Evolutionary conservation across 2,888 invertebrate species (phyloP), one percentile per base, ranked within the genome.

Genomic region (Amiota minor): DNA sequence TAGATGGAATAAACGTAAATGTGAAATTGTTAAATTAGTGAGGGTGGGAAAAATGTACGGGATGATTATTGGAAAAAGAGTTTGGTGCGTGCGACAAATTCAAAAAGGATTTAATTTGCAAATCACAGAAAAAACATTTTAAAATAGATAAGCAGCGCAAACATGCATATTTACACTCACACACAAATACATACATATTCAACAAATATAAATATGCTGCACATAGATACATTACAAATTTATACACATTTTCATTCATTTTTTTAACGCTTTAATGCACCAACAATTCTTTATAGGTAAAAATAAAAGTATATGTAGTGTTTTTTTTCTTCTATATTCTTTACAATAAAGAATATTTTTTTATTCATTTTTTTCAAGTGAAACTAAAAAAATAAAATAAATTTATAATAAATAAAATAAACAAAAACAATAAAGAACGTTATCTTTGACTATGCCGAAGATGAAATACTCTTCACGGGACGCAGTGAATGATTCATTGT

Each of bases 71-170:
- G 64, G 20, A 65, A 65, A 56, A 55, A 49, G 35, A 35, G 59
- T 16, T 59, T 59, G 59, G n/a, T 35, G 35, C 35, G 62, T 4
- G 14, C 9, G 45, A 35, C 35, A 35, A 35, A 35, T 35, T 35
- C 6, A 35, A 35, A 62, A 35, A 62, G 62, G 62, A 62, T 62
- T 62, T 62, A 62, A 62, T 62, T 62, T 45, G 62, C 62, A 62
- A 62, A 62, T 62, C 62, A 45, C 35, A 35, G 35, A 35, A 35
- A 62, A 62, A 62, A 62, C 62, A 62, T 62, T 62, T 62, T 45
- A 62, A 35, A 35, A 62, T 45, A 35, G 62, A 62, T 62, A 62
- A 62, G 45, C 62, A 45, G 11, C 16, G 18, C 16, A n/a, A 59
- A 18, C 16, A 59, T 35, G 35, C 35, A 6, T 6, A 35, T 35